These are phyloP conservation scores for Epizoanthus stellaris DNA, from an alignment of 92 coral and sea anemone genomes.

Conservation along the genomic window DNA sequence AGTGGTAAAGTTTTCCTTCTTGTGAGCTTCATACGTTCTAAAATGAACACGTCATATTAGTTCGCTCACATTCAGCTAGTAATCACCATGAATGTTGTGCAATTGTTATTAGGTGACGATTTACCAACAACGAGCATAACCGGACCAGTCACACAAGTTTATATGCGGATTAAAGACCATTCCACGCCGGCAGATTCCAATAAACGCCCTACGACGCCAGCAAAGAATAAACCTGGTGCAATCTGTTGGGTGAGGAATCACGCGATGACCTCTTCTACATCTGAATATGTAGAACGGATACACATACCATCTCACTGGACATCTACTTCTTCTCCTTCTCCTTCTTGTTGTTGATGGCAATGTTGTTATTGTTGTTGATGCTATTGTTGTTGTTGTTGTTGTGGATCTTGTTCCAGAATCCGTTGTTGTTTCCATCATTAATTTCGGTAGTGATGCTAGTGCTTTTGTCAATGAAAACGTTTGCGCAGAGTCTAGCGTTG, in stretches of 20 bases:
- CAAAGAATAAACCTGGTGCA: constrained; percentile 28
- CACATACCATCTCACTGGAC: constrained; percentile 20
- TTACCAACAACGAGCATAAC: neutral
- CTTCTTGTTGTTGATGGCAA: neutral
- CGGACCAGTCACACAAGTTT: constrained; percentile 21
- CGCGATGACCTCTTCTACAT: neutral
- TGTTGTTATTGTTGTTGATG: neutral
- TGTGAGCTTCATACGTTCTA: too few relatives aligned
- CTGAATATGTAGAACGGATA: constrained; percentile 10
- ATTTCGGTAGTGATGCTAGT: neutral
- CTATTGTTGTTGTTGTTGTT: neutral
- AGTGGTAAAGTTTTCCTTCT: too few relatives aligned
- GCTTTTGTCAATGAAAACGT: neutral
- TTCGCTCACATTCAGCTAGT: too few relatives aligned
- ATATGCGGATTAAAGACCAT: constrained; percentile 17
- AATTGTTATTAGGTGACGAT: too few relatives aligned
- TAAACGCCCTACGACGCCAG: constrained; percentile 33
- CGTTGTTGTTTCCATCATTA: neutral
- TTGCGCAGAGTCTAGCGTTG: neutral
- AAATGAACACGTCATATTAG: too few relatives aligned
- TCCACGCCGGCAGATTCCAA: constrained; percentile 20
- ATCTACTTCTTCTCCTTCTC: neutral
- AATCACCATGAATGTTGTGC: too few relatives aligned
- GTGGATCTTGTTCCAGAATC: neutral
- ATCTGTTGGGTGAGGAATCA: constrained; percentile 10